Evolutionary conservation across 1,140 invertebrate genomes (phyloP).

Genomic region (Muscidifurax raptorellus): DNA sequence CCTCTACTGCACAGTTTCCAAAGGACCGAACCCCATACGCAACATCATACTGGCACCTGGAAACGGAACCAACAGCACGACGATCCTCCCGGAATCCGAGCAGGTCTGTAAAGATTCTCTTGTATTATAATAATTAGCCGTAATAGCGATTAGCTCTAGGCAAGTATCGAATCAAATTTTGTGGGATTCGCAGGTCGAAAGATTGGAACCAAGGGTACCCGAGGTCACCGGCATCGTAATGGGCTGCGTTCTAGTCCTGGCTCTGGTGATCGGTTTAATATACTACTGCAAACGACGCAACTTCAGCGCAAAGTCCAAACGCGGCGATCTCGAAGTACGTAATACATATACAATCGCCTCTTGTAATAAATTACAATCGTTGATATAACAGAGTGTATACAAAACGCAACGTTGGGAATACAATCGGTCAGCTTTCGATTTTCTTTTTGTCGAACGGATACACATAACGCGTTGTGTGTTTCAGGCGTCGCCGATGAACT

Average conservation of each 20-base stretch:
- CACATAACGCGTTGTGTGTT: background rate
- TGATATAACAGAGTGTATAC: too few relatives aligned
- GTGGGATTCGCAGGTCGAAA: constrained; percentile 62
- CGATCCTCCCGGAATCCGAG: constrained; percentile 64
- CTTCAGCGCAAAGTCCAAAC: constrained; percentile 62
- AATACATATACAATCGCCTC: too few relatives aligned
- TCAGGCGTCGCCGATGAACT: constrained; percentile 74
- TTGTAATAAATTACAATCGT: too few relatives aligned
- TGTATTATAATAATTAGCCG: background rate
- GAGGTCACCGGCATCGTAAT: constrained; percentile 68
- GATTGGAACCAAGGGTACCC: constrained; percentile 63
- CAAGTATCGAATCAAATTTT: background rate
- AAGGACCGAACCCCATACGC: constrained; percentile 77
- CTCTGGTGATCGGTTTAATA: constrained; percentile 61
- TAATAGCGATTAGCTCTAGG: too few relatives aligned
- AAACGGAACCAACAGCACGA: constrained; percentile 69
- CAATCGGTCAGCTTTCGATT: background rate
- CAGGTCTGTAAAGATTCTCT: constrained; percentile 64
- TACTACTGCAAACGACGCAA: constrained; percentile 64
- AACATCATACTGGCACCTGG: constrained; percentile 78
- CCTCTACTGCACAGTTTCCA: constrained; percentile 75
- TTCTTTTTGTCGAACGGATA: background rate
- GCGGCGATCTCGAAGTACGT: constrained; percentile 51
- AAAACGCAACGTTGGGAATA: too few relatives aligned
- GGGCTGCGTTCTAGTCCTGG: constrained; percentile 64